Evolutionary conservation across 2,797 vertebrate genomes (phyloP), one percentile per base, ranked within the genome.

Genomic region (Clamator glandarius): DNA sequence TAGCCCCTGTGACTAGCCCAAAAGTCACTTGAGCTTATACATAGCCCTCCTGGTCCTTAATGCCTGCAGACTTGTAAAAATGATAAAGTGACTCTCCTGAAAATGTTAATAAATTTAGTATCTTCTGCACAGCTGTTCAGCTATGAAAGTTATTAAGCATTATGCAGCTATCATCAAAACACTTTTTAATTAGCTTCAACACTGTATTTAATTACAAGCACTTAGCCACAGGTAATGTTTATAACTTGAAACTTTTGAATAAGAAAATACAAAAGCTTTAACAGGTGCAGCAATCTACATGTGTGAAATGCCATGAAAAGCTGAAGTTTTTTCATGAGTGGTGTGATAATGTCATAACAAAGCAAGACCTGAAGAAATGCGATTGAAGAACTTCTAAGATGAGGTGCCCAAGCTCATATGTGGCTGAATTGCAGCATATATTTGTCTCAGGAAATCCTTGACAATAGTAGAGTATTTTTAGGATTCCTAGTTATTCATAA

Each of bases 101-200:
- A 75, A 87, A 41, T 18, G 3, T 17, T 54, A 67, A 57, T 64
- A 70, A 68, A 83, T 64, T 17, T 5, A 69, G 54, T 67, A 33
- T 84, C 92, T 94, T 69, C 72, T 86, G 61, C 80, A 80, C 91
- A 95, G 84, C 92, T 97, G 93, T 91, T 95, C 74, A 41, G 33
- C 87, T 69, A 13, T 2, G 18, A 80, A 95, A 88, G 87, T 95
- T 96, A 85, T 90, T 92, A 86, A 94, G 92, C 36, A 95, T 78
- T 69, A 90, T 29, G 44, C 81, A 84, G 83, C 79, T 88, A 91
- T 78, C 91, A 93, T 88, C 91, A 95, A 94, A 97, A 87, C 63
- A 42, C 68, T 95, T 84, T 96, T 95, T 83, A 96, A 97, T 97
- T 96, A 96, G 90, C 62, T 93, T 90, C 87, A 62, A 55, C 10